Conservation (phyloP, 2,888 invertebrate genomes). For the Ctenicera cuprea region DNA sequence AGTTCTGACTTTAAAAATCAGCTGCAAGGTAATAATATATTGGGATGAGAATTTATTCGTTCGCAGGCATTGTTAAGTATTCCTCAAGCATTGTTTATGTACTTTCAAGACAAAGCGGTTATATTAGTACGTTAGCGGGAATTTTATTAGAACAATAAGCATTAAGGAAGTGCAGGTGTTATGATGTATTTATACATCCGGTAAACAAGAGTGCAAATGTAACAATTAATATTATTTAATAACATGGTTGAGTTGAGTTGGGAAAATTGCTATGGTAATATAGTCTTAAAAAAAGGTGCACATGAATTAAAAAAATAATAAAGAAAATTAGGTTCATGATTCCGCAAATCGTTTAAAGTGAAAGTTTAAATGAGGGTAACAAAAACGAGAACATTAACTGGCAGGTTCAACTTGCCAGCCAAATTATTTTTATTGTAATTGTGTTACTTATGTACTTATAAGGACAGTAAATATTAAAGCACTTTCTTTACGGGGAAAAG, state of each 20-base stretch:
- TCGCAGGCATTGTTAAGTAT: background rate
- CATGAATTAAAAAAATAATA: too few relatives aligned
- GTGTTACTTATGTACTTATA: background rate
- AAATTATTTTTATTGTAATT: too few relatives aligned
- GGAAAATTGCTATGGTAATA: background rate
- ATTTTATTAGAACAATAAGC: background rate
- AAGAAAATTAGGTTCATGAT: background rate
- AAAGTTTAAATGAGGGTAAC: slow-evolving; percentile 14
- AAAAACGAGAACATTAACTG: background rate
- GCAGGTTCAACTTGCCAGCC: too few relatives aligned
- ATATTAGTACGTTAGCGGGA: background rate
- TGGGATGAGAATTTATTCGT: background rate
- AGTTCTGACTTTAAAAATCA: background rate
- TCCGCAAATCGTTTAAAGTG: slow-evolving; percentile 1
- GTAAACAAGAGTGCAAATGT: too few relatives aligned
- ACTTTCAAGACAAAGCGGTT: background rate
- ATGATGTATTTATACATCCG: background rate
- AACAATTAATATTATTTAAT: background rate
- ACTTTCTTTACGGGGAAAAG: background rate
- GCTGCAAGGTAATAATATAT: background rate
- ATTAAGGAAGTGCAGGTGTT: background rate
- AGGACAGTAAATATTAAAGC: background rate
- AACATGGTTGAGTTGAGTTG: background rate
- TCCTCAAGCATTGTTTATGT: background rate
- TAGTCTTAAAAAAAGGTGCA: too few relatives aligned